Base-by-base conservation (phyloP, 30 jellyfish, hydroid and myxozoan genomes). In the Mastigias papua region DNA sequence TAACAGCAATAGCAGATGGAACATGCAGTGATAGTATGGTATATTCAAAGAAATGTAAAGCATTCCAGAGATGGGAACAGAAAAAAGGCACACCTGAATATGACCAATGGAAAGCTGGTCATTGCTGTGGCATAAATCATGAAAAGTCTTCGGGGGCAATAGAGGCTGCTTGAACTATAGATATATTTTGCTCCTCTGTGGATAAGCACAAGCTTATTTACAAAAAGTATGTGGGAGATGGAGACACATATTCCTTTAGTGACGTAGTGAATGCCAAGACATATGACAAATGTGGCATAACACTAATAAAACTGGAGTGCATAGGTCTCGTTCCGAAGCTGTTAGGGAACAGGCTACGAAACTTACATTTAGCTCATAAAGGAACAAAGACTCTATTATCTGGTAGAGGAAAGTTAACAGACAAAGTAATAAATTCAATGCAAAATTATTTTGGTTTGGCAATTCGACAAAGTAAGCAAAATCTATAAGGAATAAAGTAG, bases 271-370 rank as follows among this genome's bases (percentile, higher is more conserved):
- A 64, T 27, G 46, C 91, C 6, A 66, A 81, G 27, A 89, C 91
- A 23, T 81, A 81, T 50, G 27, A 62, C 37, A 32, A 37, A 23
- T 69, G 32, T 58, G 69, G 81, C 75, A 66, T 85, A 57, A 42
- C 31, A 30, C 92, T 85, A 9, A 50, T 51, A 17, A 85, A 85
- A 42, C 32, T 85, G 69, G 90, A 85, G 49, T 73, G 94, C 48
- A 33, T 85, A 17, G 94, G 94, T 23, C 94, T 73, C 66, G 92
- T 85, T 17, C 94, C 73, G 64, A 87, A 76, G 66, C 57, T 93
- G 35, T 54, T 86, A 9, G 95, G 95, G 25, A 86, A 46, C 32
- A 70, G 87, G 21, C 91, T 74, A 17, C 93, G 93, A 21, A 33
- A 87, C 25, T 26, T 76, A 3, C 42, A 60, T 20, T 34, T 51